Conservation (phyloP, 2,113 vertebrate genomes). For the Semnornis frantzii region DNA sequence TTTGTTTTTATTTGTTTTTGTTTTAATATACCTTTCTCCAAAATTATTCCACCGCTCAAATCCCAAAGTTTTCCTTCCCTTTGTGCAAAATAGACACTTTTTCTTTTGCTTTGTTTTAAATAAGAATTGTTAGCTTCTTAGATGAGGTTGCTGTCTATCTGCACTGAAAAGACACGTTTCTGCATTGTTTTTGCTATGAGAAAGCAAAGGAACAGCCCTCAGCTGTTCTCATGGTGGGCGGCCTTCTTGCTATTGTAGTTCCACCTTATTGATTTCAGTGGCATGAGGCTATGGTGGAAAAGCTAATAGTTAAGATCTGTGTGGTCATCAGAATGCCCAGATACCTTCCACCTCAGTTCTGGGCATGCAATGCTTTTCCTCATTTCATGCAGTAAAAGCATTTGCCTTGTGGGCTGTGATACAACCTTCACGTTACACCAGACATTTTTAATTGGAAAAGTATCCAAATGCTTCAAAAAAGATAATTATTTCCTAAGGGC, state of each 20-base stretch:
- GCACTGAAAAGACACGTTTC: not conserved
- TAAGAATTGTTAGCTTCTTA: not conserved
- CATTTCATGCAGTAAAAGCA: not conserved
- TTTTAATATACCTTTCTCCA: not conserved
- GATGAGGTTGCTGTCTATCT: accelerated
- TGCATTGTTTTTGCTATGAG: not conserved
- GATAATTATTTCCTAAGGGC: not conserved
- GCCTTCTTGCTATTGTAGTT: not conserved
- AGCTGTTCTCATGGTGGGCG: not conserved
- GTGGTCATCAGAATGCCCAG: not conserved
- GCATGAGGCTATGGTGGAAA: not conserved
- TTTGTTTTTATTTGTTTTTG: too few relatives aligned
- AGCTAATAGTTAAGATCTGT: not conserved
- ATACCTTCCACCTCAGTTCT: not conserved
- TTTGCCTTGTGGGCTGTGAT: not conserved
- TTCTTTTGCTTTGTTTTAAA: not conserved
- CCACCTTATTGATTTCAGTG: not conserved
- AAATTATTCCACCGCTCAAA: not conserved
- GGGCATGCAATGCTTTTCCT: not conserved
- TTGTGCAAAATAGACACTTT: accelerated
- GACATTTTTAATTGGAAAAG: not conserved
- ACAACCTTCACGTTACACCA: not conserved
- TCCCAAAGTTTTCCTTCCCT: not conserved
- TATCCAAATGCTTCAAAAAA: not conserved
- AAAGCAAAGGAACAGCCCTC: not conserved